Conservation (phyloP, 1,140 invertebrate species). For the Xylocopa sonorina region DNA sequence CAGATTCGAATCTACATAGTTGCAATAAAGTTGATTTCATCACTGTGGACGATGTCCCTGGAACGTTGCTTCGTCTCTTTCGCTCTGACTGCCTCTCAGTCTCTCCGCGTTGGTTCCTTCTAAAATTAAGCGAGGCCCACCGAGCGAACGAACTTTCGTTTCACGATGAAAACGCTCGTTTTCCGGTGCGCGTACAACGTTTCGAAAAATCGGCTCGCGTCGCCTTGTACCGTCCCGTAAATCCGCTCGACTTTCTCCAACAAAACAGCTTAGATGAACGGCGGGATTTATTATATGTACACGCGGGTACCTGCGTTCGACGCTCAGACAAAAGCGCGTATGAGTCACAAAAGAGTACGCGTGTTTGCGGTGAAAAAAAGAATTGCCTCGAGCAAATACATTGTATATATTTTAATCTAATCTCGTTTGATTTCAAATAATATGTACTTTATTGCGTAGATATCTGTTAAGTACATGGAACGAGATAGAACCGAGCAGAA, state of each 20-base stretch:
- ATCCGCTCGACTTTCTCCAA: conserved; percentile 34
- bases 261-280: conserved; percentile 5
- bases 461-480: too few relatives aligned
- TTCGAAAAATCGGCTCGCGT: conserved; percentile 19
- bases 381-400: too few relatives aligned
- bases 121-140: background rate
- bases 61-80: background rate
- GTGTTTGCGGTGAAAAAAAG: too few relatives aligned
- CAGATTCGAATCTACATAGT: too few relatives aligned
- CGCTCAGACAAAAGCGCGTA: background rate
- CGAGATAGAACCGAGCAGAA: too few relatives aligned
- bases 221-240: background rate
- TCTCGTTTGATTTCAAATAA: too few relatives aligned
- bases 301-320: background rate
- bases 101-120: background rate
- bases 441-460: too few relatives aligned
- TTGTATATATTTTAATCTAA: too few relatives aligned
- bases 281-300: conserved; percentile 1
- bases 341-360: background rate
- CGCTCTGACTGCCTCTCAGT: background rate
- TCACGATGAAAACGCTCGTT: background rate
- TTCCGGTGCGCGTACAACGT: background rate
- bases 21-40: too few relatives aligned
- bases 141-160: background rate
- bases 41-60: too few relatives aligned